Evolutionary conservation across 23 tunicate genomes (phyloP).

Genomic region (Trididemnum clinides): DNA sequence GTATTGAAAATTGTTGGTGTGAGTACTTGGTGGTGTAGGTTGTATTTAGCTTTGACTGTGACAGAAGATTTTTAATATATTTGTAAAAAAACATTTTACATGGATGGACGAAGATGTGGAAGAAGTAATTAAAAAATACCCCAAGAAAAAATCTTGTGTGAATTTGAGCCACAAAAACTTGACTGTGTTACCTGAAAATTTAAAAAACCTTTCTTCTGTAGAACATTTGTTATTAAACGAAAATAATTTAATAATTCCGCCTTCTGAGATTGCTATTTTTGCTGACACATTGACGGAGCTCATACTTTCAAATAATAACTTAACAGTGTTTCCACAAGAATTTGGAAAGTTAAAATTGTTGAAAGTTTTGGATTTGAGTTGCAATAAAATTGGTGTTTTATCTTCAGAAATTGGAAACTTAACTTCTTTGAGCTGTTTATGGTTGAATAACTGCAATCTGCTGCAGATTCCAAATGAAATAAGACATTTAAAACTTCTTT

Average conservation of each 20-base stretch:
- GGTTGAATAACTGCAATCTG: constrained; percentile 44
- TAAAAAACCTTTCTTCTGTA: not conserved
- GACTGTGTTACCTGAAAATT: constrained; percentile 19
- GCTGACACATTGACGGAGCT: constrained; percentile 25
- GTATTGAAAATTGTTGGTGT: no score
- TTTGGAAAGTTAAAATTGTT: constrained; percentile 26
- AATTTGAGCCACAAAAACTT: constrained; percentile 35
- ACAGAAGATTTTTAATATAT: no score
- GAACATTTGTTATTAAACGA: constrained; percentile 40
- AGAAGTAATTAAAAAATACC: not conserved
- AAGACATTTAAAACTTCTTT: constrained; percentile 6
- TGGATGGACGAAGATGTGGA: constrained; percentile 19
- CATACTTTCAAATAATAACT: constrained; percentile 29
- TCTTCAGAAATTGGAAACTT: constrained; percentile 38
- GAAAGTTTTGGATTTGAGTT: constrained; percentile 21
- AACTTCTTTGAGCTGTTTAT: constrained; percentile 6
- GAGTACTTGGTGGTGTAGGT: no score
- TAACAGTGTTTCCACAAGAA: constrained; percentile 48
- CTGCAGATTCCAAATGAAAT: constrained; percentile 33
- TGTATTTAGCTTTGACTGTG: no score
- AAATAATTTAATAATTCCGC: constrained; percentile 44
- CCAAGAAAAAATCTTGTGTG: not conserved
- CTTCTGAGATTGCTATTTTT: constrained; percentile 29
- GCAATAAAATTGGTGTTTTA: constrained; percentile 21
- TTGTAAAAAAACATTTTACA: not conserved